These are phyloP conservation scores for Bos taurus DNA, from an alignment of 2,113 vertebrate genomes.

Conservation along the genomic window DNA sequence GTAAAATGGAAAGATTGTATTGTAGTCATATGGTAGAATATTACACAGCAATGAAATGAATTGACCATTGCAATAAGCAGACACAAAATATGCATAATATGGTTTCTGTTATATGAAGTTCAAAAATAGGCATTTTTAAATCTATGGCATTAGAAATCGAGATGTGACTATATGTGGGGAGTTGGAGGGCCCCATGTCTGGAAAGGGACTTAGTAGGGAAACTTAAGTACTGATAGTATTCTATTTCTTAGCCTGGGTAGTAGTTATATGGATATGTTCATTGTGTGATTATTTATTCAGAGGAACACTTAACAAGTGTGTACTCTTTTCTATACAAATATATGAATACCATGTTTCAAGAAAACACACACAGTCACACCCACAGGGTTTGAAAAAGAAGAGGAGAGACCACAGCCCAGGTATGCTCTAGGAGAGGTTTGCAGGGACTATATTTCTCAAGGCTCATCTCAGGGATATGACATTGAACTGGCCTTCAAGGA, in stretches of 20 bases:
- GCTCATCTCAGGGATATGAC: neutral
- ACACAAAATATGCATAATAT: neutral
- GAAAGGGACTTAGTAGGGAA: neutral
- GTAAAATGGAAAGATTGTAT: neutral
- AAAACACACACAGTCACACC: neutral
- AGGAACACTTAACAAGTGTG: neutral
- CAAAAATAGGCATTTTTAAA: neutral
- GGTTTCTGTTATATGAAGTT: neutral
- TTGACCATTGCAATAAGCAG: neutral
- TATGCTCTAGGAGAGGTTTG: neutral
- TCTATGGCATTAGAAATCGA: neutral
- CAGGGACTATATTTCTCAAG: neutral
- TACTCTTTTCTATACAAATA: neutral
- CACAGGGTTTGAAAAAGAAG: neutral
- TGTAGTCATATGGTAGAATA: neutral
- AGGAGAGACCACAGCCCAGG: neutral
- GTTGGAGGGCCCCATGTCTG: neutral
- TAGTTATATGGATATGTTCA: neutral
- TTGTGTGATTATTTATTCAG: neutral
- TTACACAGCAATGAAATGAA: neutral
- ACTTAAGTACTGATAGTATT: neutral
- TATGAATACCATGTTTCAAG: neutral
- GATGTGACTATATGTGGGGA: neutral
- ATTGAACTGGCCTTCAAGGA: neutral
- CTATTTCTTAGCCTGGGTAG: neutral